Base-by-base conservation (phyloP, 2,888 invertebrate genomes). In the Axea sp. region DNA sequence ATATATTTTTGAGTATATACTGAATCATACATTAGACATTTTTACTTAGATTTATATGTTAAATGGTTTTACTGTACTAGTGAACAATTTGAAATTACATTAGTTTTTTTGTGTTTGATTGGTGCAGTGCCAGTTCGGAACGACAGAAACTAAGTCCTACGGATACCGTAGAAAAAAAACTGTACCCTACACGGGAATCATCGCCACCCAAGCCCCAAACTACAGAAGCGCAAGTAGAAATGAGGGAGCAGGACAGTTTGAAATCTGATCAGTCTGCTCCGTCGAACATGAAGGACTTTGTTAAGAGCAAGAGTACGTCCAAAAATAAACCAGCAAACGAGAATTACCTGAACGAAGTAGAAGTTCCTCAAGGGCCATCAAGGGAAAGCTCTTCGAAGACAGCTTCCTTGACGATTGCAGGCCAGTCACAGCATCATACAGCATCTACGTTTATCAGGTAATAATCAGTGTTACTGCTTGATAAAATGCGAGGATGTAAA, bases 381-480 rank as follows among this genome's bases (percentile, higher is more conserved):
- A 81, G 78, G 49, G 80, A 81, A 47, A 78, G 78, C 45, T 82
- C 82, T 3, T 80, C 82, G 5, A 84, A 83, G 59, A 57, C 78
- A 3, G 65, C 77, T 55, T 67, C 78, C 17, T 39, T 75, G 15
- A 76, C 77, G 15, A 64, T 76, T 33, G 77, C 78, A 14, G 76
- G 76, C 37, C 80, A 82, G 57, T 81, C 83, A 49, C 78, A 79
- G 17, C 77, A 80, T 51, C 82, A 82, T 22, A 22, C 78, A 22
- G 47, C 80, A 9, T 62, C 79, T 9, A 80, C 82, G 8, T 85
- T 83, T 55, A 85, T 85, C 72, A 85, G 85, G 85, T 83, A 76
- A 69, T 17, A 19, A 45, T 41, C 14, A 19, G 4, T 2, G 19
- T 3, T 4, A 19, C 3, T 4, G 4, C 4, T 19, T 19, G 19